Percentiles rank a stretch among this genome's conserved stretches.
Conservation (phyloP, 2,797 vertebrate species). For the Labeo calbasu region DNA sequence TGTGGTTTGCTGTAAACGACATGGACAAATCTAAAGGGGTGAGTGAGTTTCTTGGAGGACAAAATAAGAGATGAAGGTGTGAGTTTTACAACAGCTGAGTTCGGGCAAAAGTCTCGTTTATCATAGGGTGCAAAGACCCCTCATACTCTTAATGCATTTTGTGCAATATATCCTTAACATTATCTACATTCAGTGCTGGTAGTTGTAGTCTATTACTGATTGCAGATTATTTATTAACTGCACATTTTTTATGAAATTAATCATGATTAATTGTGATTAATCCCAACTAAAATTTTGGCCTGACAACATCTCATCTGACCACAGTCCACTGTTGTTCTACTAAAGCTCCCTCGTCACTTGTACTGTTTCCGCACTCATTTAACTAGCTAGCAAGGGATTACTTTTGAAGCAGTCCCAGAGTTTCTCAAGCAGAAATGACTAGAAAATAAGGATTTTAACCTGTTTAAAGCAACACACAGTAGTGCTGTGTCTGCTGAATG, state of each 20-base stretch:
- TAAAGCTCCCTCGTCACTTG: too few relatives aligned
- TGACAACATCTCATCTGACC: too few relatives aligned
- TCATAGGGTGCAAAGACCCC: not conserved
- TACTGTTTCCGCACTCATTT: too few relatives aligned
- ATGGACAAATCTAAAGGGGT: slow-evolving; percentile 79
- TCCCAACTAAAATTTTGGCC: too few relatives aligned
- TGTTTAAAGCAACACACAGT: not conserved
- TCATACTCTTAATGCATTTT: not conserved
- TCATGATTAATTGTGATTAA: too few relatives aligned
- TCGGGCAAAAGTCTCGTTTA: not conserved
- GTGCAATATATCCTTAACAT: not conserved
- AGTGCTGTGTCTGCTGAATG: not conserved
- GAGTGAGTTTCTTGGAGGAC: not conserved
- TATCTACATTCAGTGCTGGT: not conserved
- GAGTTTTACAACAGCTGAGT: not conserved
- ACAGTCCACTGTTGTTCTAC: too few relatives aligned
- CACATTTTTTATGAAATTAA: too few relatives aligned
- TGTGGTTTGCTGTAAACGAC: slow-evolving; percentile 85
- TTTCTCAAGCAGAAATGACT: slow-evolving; percentile 38
- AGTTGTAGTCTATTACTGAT: not conserved
- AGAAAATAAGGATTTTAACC: too few relatives aligned
- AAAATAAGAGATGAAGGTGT: not conserved
- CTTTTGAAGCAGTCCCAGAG: slow-evolving; percentile 20
- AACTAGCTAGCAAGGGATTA: not conserved
- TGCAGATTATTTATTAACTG: not conserved